Conservation (phyloP, 2,888 invertebrate genomes). For the Alitta virens region DNA sequence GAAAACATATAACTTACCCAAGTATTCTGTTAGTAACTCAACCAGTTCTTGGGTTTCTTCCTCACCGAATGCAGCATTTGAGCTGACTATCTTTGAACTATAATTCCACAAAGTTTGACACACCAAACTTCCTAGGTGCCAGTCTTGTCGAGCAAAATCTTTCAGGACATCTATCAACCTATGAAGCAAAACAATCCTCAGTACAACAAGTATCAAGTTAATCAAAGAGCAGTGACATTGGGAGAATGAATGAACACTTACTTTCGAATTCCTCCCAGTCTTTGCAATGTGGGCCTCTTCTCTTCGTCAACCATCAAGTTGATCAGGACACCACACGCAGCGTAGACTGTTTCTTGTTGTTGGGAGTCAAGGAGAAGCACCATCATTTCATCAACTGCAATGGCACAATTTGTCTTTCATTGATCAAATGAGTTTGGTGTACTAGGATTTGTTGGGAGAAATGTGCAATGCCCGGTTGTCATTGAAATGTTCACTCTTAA, state of each 20-base stretch:
- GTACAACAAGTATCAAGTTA: too few relatives aligned
- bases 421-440: too few relatives aligned
- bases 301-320: constrained; percentile 66
- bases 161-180: constrained; percentile 63
- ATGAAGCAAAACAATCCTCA: constrained; percentile 17
- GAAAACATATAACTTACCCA: constrained; percentile 25
- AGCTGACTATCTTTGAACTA: constrained; percentile 56
- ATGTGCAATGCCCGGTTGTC: too few relatives aligned
- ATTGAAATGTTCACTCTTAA: too few relatives aligned
- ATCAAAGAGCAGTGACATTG: too few relatives aligned
- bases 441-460: too few relatives aligned
- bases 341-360: constrained; percentile 70
- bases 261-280: constrained; percentile 56
- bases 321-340: constrained; percentile 78
- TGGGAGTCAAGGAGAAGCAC: constrained; percentile 60
- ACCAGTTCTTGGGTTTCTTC: constrained; percentile 44
- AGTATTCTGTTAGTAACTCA: constrained; percentile 31
- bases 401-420: too few relatives aligned
- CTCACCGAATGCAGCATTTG: constrained; percentile 48
- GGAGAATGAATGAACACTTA: too few relatives aligned
- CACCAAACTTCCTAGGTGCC: constrained; percentile 70
- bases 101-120: constrained; percentile 77
- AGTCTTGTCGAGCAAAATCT: constrained; percentile 66
- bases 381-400: constrained; percentile 52
- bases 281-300: constrained; percentile 48